Evolutionary conservation across 1,140 invertebrate species (phyloP).

Genomic region (Papilio dardanus): DNA sequence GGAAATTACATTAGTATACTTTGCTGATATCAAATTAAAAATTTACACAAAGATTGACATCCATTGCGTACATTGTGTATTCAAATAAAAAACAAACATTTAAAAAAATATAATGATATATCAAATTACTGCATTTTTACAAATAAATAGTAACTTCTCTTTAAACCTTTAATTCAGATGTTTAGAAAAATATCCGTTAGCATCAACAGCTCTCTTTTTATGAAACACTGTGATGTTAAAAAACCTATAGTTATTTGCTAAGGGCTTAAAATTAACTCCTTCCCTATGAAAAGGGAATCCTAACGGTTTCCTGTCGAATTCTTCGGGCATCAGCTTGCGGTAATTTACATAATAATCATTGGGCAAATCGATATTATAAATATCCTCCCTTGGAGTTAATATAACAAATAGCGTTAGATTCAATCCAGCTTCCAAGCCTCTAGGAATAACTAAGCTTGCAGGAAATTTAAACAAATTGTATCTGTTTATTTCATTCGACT

Average conservation of each 20-base stretch:
- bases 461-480: constrained; percentile 70
- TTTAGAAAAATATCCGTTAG: constrained; percentile 57
- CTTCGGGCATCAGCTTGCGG: constrained; percentile 43
- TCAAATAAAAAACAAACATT: not conserved
- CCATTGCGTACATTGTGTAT: too few relatives aligned
- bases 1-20: too few relatives aligned
- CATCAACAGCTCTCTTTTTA: constrained; percentile 51
- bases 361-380: constrained; percentile 40
- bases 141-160: not conserved
- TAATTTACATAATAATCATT: constrained; percentile 38
- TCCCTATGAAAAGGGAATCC: constrained; percentile 73
- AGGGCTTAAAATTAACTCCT: constrained; percentile 45
- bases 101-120: not conserved
- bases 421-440: constrained; percentile 62
- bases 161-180: constrained; percentile 54
- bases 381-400: constrained; percentile 50
- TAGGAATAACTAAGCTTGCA: constrained; percentile 66
- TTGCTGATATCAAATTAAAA: too few relatives aligned
- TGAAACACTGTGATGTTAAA: constrained; percentile 68
- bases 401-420: constrained; percentile 69
- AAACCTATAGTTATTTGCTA: constrained; percentile 65
- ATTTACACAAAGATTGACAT: too few relatives aligned
- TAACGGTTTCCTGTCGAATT: constrained; percentile 56
- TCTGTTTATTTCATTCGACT: constrained; percentile 47
- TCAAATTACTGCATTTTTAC: not conserved